Evolutionary conservation across 2,888 invertebrate genomes (phyloP).

Genomic region (Campaea margaritaria): DNA sequence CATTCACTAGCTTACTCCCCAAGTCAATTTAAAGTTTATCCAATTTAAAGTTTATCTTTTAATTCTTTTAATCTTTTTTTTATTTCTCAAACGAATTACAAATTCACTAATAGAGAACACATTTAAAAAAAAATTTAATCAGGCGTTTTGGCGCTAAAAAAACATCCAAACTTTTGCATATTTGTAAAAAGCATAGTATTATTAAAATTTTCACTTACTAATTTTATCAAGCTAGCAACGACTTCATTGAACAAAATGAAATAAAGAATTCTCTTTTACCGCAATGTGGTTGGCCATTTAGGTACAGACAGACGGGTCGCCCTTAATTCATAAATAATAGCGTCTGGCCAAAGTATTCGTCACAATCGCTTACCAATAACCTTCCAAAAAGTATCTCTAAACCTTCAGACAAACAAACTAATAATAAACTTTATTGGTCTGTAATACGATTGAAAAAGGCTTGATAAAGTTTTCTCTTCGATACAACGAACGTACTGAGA

Average conservation of each 20-base stretch:
- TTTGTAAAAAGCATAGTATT: no score
- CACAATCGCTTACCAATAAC: conserved; percentile 49
- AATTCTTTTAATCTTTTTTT: no score
- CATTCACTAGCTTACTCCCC: no score
- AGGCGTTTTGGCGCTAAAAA: no score
- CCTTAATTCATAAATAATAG: conserved; percentile 83
- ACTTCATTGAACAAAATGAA: not conserved
- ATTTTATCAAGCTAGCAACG: no score
- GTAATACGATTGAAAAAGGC: conserved; percentile 2
- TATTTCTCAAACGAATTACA: no score
- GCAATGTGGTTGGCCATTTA: conserved; percentile 56
- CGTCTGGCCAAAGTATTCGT: conserved; percentile 69
- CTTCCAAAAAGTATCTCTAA: conserved; percentile 20
- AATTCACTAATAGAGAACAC: no score
- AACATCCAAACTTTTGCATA: no score
- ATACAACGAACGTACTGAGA: conserved; percentile 61
- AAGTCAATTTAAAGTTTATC: no score
- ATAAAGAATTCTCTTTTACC: conserved; percentile 14
- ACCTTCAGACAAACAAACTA: conserved; percentile 6
- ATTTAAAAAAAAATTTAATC: no score
- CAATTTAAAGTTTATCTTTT: no score
- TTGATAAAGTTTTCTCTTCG: conserved; percentile 41
- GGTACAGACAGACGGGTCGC: conserved; percentile 68
- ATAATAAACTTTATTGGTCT: not conserved
- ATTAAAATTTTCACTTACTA: no score